These are phyloP conservation scores for Epistrophe eligans DNA, from an alignment of 2,888 invertebrate genomes.

Conservation along the genomic window DNA sequence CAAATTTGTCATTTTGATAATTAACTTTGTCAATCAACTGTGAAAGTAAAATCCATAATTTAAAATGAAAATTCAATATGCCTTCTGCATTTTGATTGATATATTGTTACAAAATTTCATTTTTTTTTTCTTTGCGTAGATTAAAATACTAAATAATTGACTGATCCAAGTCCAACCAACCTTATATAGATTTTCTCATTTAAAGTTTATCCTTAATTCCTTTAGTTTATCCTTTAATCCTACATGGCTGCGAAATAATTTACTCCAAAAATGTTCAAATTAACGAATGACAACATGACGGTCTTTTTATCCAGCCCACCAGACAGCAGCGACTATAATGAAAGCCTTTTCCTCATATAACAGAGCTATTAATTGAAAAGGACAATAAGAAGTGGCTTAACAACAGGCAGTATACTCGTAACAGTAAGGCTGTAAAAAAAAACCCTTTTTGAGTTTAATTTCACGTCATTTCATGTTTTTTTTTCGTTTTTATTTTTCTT, in stretches of 20 bases:
- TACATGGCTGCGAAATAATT: conserved; percentile 5
- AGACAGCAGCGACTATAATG: background rate
- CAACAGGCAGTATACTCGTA: background rate
- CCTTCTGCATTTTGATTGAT: conserved; percentile 8
- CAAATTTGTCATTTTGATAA: conserved; percentile 24
- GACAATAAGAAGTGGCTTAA: conserved; percentile 22
- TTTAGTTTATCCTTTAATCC: conserved; percentile 28
- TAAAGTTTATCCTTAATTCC: conserved; percentile 26
- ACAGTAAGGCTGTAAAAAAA: conserved; percentile 6
- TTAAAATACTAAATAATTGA: background rate
- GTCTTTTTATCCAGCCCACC: conserved; percentile 15
- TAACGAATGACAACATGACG: conserved; percentile 5
- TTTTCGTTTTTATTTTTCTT: conserved; percentile 9
- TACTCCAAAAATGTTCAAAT: conserved; percentile 17
- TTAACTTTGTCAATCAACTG: conserved; percentile 20
- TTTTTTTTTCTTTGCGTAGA: background rate
- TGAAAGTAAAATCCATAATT: background rate
- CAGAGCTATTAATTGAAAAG: conserved; percentile 31
- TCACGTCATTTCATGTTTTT: background rate
- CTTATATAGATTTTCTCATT: background rate
- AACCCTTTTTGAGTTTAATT: conserved; percentile 14
- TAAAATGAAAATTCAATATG: conserved; percentile 4
- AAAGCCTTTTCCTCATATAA: conserved; percentile 1
- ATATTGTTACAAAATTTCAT: background rate
- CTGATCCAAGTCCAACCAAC: background rate